These are phyloP conservation scores for Anhinga anhinga DNA, from an alignment of 2,113 vertebrate species.

Conservation along the genomic window DNA sequence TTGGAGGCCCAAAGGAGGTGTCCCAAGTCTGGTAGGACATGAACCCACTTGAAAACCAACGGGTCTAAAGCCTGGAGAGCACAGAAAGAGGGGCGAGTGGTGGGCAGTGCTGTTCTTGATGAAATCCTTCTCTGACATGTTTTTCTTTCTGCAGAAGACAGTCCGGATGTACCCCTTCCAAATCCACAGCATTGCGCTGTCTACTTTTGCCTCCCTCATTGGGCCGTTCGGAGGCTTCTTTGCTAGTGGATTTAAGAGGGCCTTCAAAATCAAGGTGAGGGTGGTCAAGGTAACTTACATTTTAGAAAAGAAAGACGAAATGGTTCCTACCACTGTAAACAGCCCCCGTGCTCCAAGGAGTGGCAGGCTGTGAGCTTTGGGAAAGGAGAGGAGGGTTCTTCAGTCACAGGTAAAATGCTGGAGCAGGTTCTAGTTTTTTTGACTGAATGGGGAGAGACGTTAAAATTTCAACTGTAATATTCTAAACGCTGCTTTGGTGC, in stretches of 20 bases:
- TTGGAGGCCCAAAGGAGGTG: background rate
- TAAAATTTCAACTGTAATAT: background rate
- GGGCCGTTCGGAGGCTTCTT: constrained; percentile 98
- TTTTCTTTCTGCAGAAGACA: constrained; percentile 78
- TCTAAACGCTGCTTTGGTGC: background rate
- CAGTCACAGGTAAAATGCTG: background rate
- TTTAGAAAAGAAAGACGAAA: background rate
- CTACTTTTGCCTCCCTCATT: constrained; percentile 92
- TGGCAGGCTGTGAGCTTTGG: background rate
- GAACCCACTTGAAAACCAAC: background rate
- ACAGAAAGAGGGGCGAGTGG: background rate
- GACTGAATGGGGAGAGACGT: background rate
- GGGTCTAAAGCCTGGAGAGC: background rate
- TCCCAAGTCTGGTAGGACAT: background rate
- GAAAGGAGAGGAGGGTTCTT: background rate
- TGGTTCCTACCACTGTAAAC: background rate
- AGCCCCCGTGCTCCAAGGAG: background rate
- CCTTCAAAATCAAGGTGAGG: constrained; percentile 97
- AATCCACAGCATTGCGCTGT: constrained; percentile 97
- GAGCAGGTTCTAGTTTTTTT: background rate
- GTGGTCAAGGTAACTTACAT: background rate
- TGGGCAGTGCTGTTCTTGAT: background rate
- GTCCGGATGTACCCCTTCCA: constrained; percentile 95
- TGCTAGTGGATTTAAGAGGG: constrained; percentile 96
- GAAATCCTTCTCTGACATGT: background rate